Conservation (phyloP, 2,113 vertebrate species). For the Pao palembangensis region DNA sequence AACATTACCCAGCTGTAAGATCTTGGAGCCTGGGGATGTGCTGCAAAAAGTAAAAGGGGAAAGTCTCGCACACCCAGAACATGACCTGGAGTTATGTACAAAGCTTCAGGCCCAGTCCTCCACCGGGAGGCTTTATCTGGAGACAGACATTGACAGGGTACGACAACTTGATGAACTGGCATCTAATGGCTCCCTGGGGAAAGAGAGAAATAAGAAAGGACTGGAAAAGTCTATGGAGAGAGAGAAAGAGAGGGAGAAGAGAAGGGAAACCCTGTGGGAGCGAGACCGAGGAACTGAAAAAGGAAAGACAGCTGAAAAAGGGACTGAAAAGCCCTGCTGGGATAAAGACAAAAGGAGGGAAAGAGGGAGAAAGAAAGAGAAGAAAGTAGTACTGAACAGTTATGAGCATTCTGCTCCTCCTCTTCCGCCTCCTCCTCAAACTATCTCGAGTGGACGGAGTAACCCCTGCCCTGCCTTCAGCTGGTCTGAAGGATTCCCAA, state of each 20-base stretch:
- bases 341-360: conserved; percentile 43
- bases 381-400: conserved; percentile 20
- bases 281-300: conserved; percentile 29
- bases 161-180: conserved; percentile 67
- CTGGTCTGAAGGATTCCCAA: conserved; percentile 71
- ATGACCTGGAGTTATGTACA: conserved; percentile 42
- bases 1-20: conserved; percentile 59
- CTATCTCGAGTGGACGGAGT: conserved; percentile 17
- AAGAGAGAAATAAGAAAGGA: conserved; percentile 38
- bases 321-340: conserved; percentile 31
- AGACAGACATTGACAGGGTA: conserved; percentile 77
- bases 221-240: conserved; percentile 34
- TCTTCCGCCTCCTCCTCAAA: conserved; percentile 8
- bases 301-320: conserved; percentile 22
- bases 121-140: conserved; percentile 68
- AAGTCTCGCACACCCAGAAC: conserved; percentile 36
- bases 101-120: conserved; percentile 57
- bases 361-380: conserved; percentile 55
- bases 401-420: conserved; percentile 23
- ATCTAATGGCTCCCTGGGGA: conserved; percentile 44
- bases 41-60: conserved; percentile 46
- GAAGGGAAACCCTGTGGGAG: conserved; percentile 41
- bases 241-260: conserved; percentile 38
- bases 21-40: conserved; percentile 58
- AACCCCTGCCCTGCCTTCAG: conserved; percentile 52